Base-by-base conservation (phyloP, 2,797 vertebrate species). In the Lophius americanus region DNA sequence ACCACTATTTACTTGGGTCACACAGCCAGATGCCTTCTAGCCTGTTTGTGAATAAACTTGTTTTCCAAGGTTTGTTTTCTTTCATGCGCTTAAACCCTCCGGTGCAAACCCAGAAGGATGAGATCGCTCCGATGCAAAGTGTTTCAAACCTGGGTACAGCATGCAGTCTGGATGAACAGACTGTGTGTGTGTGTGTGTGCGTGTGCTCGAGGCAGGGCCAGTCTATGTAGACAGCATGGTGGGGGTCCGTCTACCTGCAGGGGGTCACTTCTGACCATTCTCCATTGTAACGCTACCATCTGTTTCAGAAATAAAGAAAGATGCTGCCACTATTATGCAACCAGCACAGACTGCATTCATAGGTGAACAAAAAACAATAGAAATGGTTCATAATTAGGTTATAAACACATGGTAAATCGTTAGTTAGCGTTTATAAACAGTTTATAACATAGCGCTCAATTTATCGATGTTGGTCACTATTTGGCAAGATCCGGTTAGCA, bases 1-100 rank as follows among this genome's bases (percentile, higher is more conserved):
- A 76, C 79, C 73, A 75, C 79, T 68, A 79, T 88, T 84, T 88
- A 78, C 77, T 68, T 9, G 49, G 73, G 61, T 79, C 79, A 59
- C 64, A 53, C 1, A 53, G 68, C 76, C 81, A 79, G 77, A 86
- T 87, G 83, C 82, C 83, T 76, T 51, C 64, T 76, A 39, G 68
- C 52, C 55, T 83, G 84, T 83, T 86, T 83, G 61, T 75, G 47
- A 39, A 59, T 11, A 9, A 9, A 38, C 36, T 62, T 76, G 58
- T 79, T 85, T 80, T 78, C 44, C 4, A 76, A 51, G 47, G 52
- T 60, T 68, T 83, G 46, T 75, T 82, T 70, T 61, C 66, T 53
- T 57, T 57, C 32, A 43, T 55, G 59, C 4, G 58, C 84, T 78
- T 78, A 79, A 75, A 6, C 43, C 38, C 64, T 72, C 76, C 47